Evolutionary conservation across 2,113 vertebrate genomes (phyloP).

Genomic region (Puffinus mauretanicus): DNA sequence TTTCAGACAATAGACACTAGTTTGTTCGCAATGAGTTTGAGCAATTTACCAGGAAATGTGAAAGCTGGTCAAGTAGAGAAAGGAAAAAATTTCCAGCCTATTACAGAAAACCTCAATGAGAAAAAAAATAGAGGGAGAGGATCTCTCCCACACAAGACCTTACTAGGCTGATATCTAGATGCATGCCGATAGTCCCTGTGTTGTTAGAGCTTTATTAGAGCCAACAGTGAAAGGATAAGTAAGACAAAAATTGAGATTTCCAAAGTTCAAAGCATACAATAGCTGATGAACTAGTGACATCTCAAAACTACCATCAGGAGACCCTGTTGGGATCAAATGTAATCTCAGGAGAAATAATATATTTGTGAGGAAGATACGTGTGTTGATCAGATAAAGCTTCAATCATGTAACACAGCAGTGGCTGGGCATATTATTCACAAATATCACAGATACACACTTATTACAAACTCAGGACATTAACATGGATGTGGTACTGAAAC

Average conservation of each 20-base stretch:
- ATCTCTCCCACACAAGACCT: neutral
- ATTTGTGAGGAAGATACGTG: constrained; percentile 14
- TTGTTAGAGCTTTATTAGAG: neutral
- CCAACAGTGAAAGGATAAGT: neutral
- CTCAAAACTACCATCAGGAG: neutral
- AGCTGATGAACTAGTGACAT: neutral
- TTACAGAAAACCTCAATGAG: constrained; percentile 32
- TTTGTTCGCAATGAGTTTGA: constrained; percentile 42
- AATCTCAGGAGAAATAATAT: constrained; percentile 11
- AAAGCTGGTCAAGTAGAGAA: constrained; percentile 56
- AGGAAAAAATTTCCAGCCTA: constrained; percentile 35
- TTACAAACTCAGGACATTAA: constrained; percentile 31
- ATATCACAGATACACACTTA: constrained; percentile 14
- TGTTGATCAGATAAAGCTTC: constrained; percentile 48
- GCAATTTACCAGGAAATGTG: constrained; percentile 60
- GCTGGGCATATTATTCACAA: neutral
- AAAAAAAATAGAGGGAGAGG: neutral
- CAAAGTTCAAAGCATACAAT: neutral
- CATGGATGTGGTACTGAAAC: neutral
- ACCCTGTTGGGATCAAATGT: constrained; percentile 24
- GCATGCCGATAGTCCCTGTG: neutral
- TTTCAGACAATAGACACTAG: constrained; percentile 51
- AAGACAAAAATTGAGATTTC: neutral
- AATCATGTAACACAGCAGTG: constrained; percentile 29
- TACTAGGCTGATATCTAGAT: neutral